A percentile compares a stretch with the other conserved stretches of the same genome.
phyloP scores from a whole-genome alignment of 1,140 invertebrate species.

The Zaprionus vittiger region DNA sequence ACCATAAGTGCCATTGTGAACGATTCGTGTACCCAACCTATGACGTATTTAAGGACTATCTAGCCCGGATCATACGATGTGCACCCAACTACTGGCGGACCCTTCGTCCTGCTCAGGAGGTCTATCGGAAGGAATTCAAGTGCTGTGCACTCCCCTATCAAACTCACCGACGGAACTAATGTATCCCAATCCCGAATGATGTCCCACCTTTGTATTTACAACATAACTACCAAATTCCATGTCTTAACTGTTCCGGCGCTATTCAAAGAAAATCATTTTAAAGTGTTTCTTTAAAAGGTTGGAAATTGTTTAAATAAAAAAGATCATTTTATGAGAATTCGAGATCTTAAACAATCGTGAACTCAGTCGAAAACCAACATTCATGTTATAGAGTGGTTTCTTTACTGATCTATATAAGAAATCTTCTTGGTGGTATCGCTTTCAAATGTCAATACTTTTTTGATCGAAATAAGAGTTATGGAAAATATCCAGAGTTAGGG shows the following conservation, averaged over 20 bases:
- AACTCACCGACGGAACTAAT: constrained; percentile 14
- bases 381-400: background rate
- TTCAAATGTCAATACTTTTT: no score
- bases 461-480: no score
- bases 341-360: background rate
- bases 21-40: constrained; percentile 63
- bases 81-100: constrained; percentile 62
- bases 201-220: constrained; percentile 11
- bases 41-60: constrained; percentile 61
- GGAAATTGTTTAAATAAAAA: background rate
- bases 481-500: no score
- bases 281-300: constrained; percentile 25
- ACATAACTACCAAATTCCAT: constrained; percentile 29
- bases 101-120: constrained; percentile 58
- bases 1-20: constrained; percentile 64
- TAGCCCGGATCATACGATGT: constrained; percentile 55
- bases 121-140: constrained; percentile 53
- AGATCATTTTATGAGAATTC: background rate
- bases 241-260: constrained; percentile 25
- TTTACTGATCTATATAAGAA: background rate
- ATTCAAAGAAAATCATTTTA: constrained; percentile 36
- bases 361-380: background rate
- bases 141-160: constrained; percentile 44
- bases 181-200: background rate
- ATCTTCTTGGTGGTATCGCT: no score